A percentile compares a stretch with the other conserved stretches of the same genome.
These are phyloP conservation scores for Alviniconcha strummeri DNA, from an alignment of 2,888 invertebrate species.

Conservation along the genomic window DNA sequence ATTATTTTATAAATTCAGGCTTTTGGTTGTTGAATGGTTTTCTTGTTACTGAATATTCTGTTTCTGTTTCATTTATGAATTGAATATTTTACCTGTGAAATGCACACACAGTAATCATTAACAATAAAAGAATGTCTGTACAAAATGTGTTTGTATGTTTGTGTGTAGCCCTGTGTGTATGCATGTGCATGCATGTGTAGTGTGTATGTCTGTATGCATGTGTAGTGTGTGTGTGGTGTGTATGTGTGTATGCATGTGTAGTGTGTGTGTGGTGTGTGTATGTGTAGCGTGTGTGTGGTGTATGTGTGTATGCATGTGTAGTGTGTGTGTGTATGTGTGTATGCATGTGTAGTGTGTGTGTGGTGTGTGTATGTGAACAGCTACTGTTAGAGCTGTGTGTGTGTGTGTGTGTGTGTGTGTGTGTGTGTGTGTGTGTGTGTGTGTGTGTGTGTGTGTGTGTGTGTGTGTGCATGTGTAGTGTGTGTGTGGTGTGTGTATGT, in stretches of 20 bases:
- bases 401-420: neutral
- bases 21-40: neutral
- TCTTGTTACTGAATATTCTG: neutral
- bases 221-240: neutral
- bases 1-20: neutral
- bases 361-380: neutral
- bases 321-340: neutral
- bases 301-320: neutral
- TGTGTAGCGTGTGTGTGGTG: neutral
- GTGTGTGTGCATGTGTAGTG: neutral
- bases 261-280: conserved; percentile 1
- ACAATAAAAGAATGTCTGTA: neutral
- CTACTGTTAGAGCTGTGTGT: neutral
- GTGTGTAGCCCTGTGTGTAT: neutral
- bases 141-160: neutral
- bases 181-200: neutral
- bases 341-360: neutral
- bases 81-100: too few species aligned
- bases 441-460: conserved; percentile 14
- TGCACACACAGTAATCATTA: neutral
- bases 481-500: neutral
- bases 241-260: neutral
- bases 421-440: conserved; percentile 15
- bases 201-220: neutral
- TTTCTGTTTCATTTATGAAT: neutral